A percentile compares a stretch with the other conserved stretches of the same genome.
These are phyloP conservation scores for Meloidogyne hapla DNA, from an alignment of 1,140 invertebrate genomes.

Conservation along the genomic window DNA sequence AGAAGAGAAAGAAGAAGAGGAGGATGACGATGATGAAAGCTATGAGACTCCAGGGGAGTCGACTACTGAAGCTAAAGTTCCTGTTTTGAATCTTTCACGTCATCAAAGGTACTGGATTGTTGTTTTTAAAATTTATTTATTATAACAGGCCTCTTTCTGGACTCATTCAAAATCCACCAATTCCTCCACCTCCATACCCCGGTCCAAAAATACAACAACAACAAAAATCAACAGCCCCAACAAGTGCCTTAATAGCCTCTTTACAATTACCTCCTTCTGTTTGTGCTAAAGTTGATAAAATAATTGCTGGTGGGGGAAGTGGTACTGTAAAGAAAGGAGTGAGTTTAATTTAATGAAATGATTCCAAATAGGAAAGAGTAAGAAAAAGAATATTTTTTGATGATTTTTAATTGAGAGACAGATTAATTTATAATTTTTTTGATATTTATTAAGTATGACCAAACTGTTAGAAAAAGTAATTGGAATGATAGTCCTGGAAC, in stretches of 20 bases:
- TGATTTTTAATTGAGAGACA: too few relatives aligned
- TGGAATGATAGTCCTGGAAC: constrained; percentile 5
- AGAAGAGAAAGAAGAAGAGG: neutral
- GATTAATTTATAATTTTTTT: neutral
- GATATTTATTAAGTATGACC: neutral
- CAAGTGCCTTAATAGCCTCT: constrained; percentile 45
- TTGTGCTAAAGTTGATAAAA: constrained; percentile 60
- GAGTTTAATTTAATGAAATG: neutral
- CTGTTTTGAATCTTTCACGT: constrained; percentile 33
- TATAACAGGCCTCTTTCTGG: neutral
- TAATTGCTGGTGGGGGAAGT: constrained; percentile 48
- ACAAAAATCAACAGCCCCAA: constrained; percentile 22
- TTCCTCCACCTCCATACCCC: constrained; percentile 26
- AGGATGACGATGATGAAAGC: constrained; percentile 14
- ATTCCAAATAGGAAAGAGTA: too few relatives aligned
- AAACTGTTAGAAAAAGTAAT: too few relatives aligned
- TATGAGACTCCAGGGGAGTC: constrained; percentile 20
- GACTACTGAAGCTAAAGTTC: constrained; percentile 26
- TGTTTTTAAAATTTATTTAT: neutral
- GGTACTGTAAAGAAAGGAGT: neutral
- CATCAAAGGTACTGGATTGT: neutral
- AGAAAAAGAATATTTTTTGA: too few relatives aligned
- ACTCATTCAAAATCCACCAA: neutral
- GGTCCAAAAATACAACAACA: constrained; percentile 23
- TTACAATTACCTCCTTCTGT: constrained; percentile 58